A percentile compares a stretch with the other conserved stretches of the same genome.
phyloP scores from a whole-genome alignment of 2,888 invertebrate species.

The Iphiclides podalirius region DNA sequence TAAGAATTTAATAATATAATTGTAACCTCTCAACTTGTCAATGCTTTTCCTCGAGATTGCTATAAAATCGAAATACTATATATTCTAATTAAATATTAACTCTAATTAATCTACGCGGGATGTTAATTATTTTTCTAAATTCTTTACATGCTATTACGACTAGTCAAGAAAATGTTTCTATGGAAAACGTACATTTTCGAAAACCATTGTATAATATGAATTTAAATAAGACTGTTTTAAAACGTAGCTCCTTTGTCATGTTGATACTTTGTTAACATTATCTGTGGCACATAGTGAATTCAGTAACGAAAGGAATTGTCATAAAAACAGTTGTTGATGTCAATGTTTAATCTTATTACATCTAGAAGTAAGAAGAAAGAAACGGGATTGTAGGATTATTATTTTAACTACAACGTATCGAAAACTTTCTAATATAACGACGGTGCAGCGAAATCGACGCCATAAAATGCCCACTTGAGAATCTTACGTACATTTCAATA shows the following conservation, averaged over 20 bases:
- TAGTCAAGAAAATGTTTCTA: conserved; percentile 1
- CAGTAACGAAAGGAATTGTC: neutral
- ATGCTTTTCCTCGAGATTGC: conserved; percentile 6
- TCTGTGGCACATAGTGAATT: conserved; percentile 18
- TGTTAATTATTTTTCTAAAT: neutral
- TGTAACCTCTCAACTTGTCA: conserved; percentile 7
- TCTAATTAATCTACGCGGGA: conserved; percentile 11
- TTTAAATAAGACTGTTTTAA: too few species aligned
- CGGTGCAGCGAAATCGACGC: neutral
- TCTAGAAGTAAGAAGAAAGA: too few species aligned
- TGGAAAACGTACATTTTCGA: conserved; percentile 5
- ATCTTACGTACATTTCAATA: conserved; percentile 1
- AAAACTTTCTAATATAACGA: neutral
- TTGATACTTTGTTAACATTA: too few species aligned
- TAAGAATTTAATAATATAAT: conserved; percentile 28
- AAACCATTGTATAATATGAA: too few species aligned
- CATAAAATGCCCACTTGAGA: conserved; percentile 9
- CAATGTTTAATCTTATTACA: too few species aligned
- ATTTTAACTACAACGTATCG: neutral
- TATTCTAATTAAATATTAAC: conserved; percentile 13
- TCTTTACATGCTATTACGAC: conserved; percentile 4
- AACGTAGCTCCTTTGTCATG: neutral
- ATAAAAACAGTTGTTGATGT: neutral
- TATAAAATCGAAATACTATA: conserved; percentile 13
- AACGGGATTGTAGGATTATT: neutral